These are phyloP conservation scores for Crypturellus tataupa DNA, from an alignment of 2,797 vertebrate species.

Conservation along the genomic window DNA sequence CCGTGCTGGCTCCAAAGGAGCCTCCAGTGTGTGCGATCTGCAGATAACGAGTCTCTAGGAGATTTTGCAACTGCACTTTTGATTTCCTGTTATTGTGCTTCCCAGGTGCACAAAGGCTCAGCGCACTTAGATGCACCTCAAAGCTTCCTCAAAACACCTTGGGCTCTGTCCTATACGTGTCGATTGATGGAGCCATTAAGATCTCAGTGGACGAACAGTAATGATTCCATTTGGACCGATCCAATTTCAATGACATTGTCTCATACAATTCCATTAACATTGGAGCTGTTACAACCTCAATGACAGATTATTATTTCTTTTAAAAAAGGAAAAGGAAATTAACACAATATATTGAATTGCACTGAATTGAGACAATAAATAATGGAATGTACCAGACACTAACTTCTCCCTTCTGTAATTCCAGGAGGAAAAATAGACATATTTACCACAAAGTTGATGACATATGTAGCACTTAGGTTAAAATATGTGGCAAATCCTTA, in stretches of 20 bases:
- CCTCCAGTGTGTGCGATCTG: not conserved
- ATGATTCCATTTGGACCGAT: constrained; percentile 70
- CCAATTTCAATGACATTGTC: constrained; percentile 76
- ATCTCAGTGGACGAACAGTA: constrained; percentile 61
- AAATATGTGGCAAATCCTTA: constrained; percentile 73
- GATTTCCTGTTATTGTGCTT: not conserved
- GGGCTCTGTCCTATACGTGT: constrained; percentile 62
- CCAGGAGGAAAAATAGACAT: constrained; percentile 71
- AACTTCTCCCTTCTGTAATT: constrained; percentile 70
- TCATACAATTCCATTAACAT: constrained; percentile 75
- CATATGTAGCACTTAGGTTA: constrained; percentile 68
- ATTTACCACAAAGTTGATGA: constrained; percentile 78
- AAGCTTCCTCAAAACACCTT: constrained; percentile 69
- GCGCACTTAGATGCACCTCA: constrained; percentile 29
- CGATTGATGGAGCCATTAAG: constrained; percentile 79
- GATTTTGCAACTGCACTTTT: constrained; percentile 46
- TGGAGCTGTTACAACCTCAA: constrained; percentile 61
- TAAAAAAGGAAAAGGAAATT: constrained; percentile 77
- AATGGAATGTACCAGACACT: constrained; percentile 65
- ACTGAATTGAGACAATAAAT: constrained; percentile 78
- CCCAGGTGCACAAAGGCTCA: constrained; percentile 27
- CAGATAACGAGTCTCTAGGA: not conserved
- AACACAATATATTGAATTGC: constrained; percentile 78
- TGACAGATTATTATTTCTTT: constrained; percentile 80
- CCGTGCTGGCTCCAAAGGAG: not conserved